These are phyloP conservation scores for Mizuhopecten yessoensis DNA, from an alignment of 1,140 invertebrate species.

Conservation along the genomic window DNA sequence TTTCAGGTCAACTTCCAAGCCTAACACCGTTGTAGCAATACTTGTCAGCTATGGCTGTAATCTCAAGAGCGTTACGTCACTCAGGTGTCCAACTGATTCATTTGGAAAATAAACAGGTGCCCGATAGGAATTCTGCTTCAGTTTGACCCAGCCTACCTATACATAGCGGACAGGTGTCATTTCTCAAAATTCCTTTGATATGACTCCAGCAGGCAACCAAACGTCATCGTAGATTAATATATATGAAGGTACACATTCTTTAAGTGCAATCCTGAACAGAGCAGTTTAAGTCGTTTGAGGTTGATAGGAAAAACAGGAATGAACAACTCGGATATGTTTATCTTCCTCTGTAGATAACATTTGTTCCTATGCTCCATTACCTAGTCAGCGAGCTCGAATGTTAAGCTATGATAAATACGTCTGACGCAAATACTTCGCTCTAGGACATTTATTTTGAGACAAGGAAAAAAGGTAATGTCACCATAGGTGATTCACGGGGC, in stretches of 20 bases:
- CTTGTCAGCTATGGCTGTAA: not conserved
- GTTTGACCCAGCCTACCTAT: not conserved
- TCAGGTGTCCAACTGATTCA: not conserved
- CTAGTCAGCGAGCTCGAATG: not conserved
- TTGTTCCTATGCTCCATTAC: no score
- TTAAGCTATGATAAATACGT: no score
- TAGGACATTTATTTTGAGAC: not conserved
- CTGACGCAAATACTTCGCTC: no score
- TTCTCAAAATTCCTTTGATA: not conserved
- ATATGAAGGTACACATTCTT: not conserved
- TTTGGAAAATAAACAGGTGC: constrained; percentile 26
- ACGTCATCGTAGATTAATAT: not conserved
- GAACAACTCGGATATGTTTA: not conserved
- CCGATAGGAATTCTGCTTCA: not conserved
- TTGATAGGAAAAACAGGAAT: not conserved
- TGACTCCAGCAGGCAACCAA: constrained; percentile 2
- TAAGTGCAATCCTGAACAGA: not conserved
- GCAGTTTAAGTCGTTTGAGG: not conserved
- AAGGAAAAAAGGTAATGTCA: not conserved
- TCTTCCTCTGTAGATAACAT: not conserved
- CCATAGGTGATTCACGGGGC: not conserved
- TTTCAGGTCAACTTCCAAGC: not conserved
- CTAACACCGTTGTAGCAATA: not conserved
- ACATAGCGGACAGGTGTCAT: constrained; percentile 37
- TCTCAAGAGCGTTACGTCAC: not conserved